Evolutionary conservation across 2,888 invertebrate species (phyloP), one percentile per base, ranked within the genome.

Genomic region (Zaprionus lineosus): DNA sequence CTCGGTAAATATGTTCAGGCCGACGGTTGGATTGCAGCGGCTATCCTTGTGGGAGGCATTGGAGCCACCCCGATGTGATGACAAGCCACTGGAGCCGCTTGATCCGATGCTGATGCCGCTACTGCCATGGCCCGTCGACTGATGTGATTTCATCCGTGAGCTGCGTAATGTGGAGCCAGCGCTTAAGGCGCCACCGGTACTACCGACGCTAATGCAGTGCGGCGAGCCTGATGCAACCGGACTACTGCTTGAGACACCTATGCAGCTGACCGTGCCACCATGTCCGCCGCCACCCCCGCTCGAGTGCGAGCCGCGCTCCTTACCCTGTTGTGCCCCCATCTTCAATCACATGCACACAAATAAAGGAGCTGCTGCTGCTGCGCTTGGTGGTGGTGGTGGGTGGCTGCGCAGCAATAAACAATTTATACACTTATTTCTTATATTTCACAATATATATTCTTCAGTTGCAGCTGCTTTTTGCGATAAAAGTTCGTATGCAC

Each of bases 251-350:
- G 87, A 86, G 44, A 88, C 93, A 93, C 95, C 93, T 87, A 94
- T 92, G 68, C 89, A 89, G 61, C 89, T 89, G 50, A 88, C 89
- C 19, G 89, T 87, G 61, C 84, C 82, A 2, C 58, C 86, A 43
- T 78, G 77, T 60, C 86, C 75, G 1, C 73, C 65, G 5, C 72
- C 72, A 4, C 87, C 87, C 6, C 88, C 88, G 56, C 89, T 88
- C 50, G 89, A 89, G 52, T 88, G 87, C 29, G 88, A 88, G 87
- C 94, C 93, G 90, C 95, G 94, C 92, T 97, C 97, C 92, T 97
- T 97, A 90, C 95, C 96, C 92, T 96, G 97, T 93, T 97, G 97
- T 89, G 96, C 96, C 91, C 97, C 97, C 97, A 97, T 97, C 59
- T 48, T 61, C 44, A 61, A 72, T 69, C 62, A 69, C 69, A 72